Percentiles rank a stretch among this genome's conserved stretches.
Conservation (phyloP, 2,113 vertebrate genomes). For the Rhabdornis inornatus region DNA sequence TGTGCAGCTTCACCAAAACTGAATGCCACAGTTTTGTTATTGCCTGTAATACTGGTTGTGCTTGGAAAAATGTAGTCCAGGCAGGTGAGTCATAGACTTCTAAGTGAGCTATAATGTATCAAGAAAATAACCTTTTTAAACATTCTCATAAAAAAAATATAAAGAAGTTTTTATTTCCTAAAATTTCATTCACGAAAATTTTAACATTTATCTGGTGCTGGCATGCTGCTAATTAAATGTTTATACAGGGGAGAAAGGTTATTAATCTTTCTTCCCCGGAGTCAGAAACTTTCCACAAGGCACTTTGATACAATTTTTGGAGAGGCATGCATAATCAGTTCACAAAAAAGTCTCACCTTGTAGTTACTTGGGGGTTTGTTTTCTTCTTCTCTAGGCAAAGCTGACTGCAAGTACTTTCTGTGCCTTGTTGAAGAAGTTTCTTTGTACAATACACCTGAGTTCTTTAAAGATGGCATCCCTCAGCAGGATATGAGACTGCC, state of each 20-base stretch:
- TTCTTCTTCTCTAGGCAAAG: background rate
- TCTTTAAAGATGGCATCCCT: background rate
- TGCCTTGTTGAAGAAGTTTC: background rate
- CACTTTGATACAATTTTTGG: background rate
- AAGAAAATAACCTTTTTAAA: background rate
- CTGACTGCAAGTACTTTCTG: background rate
- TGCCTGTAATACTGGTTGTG: background rate
- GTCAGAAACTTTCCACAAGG: background rate
- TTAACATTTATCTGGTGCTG: background rate
- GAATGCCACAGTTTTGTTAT: background rate
- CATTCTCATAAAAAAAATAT: background rate
- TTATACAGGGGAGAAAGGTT: background rate
- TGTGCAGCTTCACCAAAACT: background rate
- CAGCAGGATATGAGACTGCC: background rate
- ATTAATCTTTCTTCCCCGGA: background rate
- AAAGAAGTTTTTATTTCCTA: background rate
- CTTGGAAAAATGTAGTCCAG: background rate
- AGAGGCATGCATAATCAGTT: background rate
- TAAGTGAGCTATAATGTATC: background rate
- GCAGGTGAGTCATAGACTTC: background rate
- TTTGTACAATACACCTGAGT: background rate
- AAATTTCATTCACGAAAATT: background rate
- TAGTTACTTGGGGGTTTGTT: background rate
- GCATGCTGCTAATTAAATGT: slow-evolving; percentile 1
- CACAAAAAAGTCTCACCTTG: background rate